These are phyloP conservation scores for Antheraea assamensis DNA, from an alignment of 2,888 invertebrate species.

Conservation along the genomic window DNA sequence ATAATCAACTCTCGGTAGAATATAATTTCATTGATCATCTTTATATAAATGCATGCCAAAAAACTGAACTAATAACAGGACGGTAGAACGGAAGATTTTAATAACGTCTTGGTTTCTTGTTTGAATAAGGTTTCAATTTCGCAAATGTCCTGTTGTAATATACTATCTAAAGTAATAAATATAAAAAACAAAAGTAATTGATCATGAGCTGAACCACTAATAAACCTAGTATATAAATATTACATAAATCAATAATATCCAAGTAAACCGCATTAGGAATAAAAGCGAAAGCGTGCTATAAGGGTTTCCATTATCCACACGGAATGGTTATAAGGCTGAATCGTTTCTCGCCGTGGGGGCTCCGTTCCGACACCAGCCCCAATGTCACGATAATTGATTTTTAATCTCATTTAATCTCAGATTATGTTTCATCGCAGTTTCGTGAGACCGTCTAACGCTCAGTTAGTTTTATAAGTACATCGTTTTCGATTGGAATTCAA, in stretches of 20 bases:
- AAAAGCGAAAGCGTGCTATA: slow-evolving; percentile 23
- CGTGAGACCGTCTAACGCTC: slow-evolving; percentile 19
- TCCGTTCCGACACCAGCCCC: slow-evolving; percentile 23
- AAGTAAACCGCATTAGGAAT: background rate
- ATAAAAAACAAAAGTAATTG: too few relatives aligned
- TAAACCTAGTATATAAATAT: background rate
- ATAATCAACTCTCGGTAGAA: too few relatives aligned
- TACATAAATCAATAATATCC: background rate
- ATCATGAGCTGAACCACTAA: too few relatives aligned
- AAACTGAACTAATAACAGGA: too few relatives aligned
- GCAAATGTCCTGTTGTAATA: too few relatives aligned
- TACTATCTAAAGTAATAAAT: too few relatives aligned
- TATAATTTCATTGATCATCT: too few relatives aligned
- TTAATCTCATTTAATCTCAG: slow-evolving; percentile 43
- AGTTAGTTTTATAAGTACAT: slow-evolving; percentile 16
- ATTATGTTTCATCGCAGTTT: slow-evolving; percentile 34
- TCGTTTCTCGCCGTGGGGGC: slow-evolving; percentile 36
- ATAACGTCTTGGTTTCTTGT: too few relatives aligned
- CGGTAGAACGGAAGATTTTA: too few relatives aligned
- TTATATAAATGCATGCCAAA: too few relatives aligned
- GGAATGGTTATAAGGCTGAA: slow-evolving; percentile 30
- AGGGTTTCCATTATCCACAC: slow-evolving; percentile 30
- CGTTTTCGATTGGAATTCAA: slow-evolving; percentile 30
- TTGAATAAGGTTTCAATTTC: too few relatives aligned
- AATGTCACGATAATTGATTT: slow-evolving; percentile 44